phyloP scores from a whole-genome alignment of 2,888 invertebrate species.

The Drosophila macrospina region DNA sequence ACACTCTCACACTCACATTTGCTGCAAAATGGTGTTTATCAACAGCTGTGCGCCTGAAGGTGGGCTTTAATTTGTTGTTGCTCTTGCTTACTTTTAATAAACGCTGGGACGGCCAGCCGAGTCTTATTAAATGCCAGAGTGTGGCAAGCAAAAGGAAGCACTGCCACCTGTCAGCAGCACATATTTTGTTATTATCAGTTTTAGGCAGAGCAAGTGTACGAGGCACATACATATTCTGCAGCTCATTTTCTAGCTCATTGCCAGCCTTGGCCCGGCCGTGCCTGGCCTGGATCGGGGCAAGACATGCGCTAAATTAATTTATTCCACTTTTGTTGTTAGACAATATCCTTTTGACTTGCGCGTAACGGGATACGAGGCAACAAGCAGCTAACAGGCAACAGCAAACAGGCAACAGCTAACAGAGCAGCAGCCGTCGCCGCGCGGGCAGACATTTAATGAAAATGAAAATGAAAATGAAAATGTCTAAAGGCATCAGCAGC shows the following conservation, averaged over 20 bases:
- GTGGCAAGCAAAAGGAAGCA: constrained; percentile 20
- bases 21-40: constrained; percentile 36
- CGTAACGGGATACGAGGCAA: constrained; percentile 60
- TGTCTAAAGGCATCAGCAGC: constrained; percentile 68
- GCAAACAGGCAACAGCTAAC: constrained; percentile 1
- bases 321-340: constrained; percentile 80
- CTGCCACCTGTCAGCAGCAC: constrained; percentile 76
- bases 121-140: constrained; percentile 70
- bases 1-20: constrained; percentile 1
- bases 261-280: constrained; percentile 31
- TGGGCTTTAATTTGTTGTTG: constrained; percentile 65
- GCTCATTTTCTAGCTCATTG: constrained; percentile 83
- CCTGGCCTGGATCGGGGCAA: constrained; percentile 35
- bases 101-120: constrained; percentile 33
- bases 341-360: constrained; percentile 73
- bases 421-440: constrained; percentile 33
- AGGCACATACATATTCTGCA: constrained; percentile 59
- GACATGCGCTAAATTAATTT: constrained; percentile 83
- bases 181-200: constrained; percentile 78
- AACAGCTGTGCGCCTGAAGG: constrained; percentile 47
- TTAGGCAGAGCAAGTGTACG: constrained; percentile 50
- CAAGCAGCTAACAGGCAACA: constrained; percentile 25
- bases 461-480: constrained; percentile 72
- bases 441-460: constrained; percentile 75
- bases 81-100: constrained; percentile 65